Evolutionary conservation across 1,140 invertebrate species (phyloP).

Genomic region (Carcinoscorpius rotundicauda): DNA sequence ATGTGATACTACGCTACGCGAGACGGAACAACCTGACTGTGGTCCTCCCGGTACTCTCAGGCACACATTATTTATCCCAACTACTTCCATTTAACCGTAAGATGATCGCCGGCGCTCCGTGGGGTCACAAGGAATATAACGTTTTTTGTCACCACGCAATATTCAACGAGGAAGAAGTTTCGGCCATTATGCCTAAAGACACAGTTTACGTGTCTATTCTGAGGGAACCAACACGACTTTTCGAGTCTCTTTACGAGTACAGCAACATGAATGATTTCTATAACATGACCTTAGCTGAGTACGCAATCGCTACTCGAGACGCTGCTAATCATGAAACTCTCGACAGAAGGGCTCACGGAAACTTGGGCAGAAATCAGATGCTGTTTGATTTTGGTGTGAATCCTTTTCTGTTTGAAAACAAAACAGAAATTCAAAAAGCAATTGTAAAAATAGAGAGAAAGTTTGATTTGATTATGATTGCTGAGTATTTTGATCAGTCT

Average conservation of each 20-base stretch:
- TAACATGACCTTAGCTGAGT: conserved; percentile 15
- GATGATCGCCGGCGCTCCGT: conserved; percentile 16
- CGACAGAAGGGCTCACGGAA: background rate
- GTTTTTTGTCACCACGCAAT: conserved; percentile 29
- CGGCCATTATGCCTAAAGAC: conserved; percentile 29
- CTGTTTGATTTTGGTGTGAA: conserved; percentile 32
- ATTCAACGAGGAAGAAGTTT: conserved; percentile 25
- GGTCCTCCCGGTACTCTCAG: conserved; percentile 22
- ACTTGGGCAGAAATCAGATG: conserved; percentile 34
- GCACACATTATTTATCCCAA: conserved; percentile 27
- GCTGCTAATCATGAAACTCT: background rate
- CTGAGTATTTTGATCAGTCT: conserved; percentile 42
- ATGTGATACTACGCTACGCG: conserved; percentile 21
- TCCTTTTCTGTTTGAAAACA: conserved; percentile 21
- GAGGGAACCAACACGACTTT: conserved; percentile 32
- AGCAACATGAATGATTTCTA: conserved; percentile 25
- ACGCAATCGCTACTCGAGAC: conserved; percentile 16
- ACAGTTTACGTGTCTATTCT: conserved; percentile 33
- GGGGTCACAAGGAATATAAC: conserved; percentile 16
- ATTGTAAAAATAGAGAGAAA: conserved; percentile 31
- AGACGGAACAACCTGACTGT: conserved; percentile 16
- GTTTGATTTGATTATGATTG: conserved; percentile 41
- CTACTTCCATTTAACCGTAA: conserved; percentile 21
- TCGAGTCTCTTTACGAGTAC: conserved; percentile 31
- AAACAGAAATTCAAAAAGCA: conserved; percentile 17